Base-by-base conservation (phyloP, 2,888 invertebrate genomes). In the Drosophila limbata region DNA sequence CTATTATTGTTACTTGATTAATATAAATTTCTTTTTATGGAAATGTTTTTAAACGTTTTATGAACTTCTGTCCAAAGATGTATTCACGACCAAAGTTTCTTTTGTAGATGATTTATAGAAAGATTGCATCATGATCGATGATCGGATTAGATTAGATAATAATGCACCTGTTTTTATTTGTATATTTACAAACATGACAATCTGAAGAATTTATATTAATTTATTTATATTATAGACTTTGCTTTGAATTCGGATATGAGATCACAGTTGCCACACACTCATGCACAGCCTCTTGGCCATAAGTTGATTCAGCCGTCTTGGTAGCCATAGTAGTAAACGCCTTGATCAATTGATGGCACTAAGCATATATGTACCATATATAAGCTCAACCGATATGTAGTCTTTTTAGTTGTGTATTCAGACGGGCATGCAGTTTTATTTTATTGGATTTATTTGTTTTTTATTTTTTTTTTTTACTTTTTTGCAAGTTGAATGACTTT, bases 401-500 rank as follows among this genome's bases (percentile, higher is more conserved):
- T 31, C 28, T 40, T 48, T 42, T 57, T 19, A 44, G 21, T 39
- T 70, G 37, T 64, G 37, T 69, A 70, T 37, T 66, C 48, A 48
- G 19, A 17, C 39, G 15, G 9, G 28, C 42, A 6, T 51, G 55
- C 21, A 45, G 8, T 50, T 48, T 55, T 19, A 37, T 56, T 31
- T 51, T 17, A 31, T 69, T 62, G 69, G 60, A 44, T 39, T 39
- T 50, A 31, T 9, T 44, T 48, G 31, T 37, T 51, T 48, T 37
- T 37, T 51, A 42, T 37, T 37, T 51, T 37, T 51, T 56, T 44
- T 35, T 9, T 47, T 61, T 44, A n/a, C 19, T 61, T 59, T 55
- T 55, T 50, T 61, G 13, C 65, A 68, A 64, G 85, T 82, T 82
- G 82, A 82, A 85, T 78, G 85, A 85, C 82, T 78, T 82, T 73